Evolutionary conservation across 2,888 invertebrate genomes (phyloP).

Genomic region (Pterobdella sp.): DNA sequence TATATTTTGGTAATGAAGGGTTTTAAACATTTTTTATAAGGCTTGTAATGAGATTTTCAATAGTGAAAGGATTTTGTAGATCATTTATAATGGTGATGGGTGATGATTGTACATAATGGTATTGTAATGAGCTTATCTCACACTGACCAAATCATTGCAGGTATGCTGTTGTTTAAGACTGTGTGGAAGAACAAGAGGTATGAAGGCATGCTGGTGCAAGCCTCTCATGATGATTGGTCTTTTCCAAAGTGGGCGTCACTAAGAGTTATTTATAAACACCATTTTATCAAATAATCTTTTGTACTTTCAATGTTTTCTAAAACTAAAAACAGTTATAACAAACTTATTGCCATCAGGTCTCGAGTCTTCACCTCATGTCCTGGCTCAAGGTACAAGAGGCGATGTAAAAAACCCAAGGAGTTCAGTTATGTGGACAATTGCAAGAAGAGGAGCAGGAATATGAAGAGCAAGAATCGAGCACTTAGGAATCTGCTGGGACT

Average conservation of each 20-base stretch:
- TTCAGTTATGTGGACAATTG: conserved; percentile 19
- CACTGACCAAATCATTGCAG: not conserved
- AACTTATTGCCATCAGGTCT: no score
- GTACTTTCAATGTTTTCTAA: no score
- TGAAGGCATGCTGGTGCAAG: conserved; percentile 22
- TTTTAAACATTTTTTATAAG: no score
- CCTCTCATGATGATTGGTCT: conserved; percentile 22
- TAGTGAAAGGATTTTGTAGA: no score
- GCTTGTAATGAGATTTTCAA: no score
- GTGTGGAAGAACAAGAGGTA: conserved; percentile 19
- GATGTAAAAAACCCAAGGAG: conserved; percentile 25
- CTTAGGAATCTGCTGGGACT: not conserved
- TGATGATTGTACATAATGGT: no score
- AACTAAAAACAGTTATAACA: no score
- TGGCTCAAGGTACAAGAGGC: conserved; percentile 18
- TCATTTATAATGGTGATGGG: no score
- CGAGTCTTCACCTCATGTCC: conserved; percentile 22
- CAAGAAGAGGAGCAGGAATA: not conserved
- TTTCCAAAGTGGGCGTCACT: conserved; percentile 19
- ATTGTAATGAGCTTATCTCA: no score
- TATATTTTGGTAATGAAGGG: not conserved
- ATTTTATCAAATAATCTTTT: not conserved
- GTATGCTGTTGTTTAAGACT: conserved; percentile 24
- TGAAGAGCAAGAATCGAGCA: conserved; percentile 3
- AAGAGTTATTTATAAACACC: not conserved